Base-by-base conservation (phyloP, 2,113 vertebrate genomes). In the Malurus alboscapulatus region DNA sequence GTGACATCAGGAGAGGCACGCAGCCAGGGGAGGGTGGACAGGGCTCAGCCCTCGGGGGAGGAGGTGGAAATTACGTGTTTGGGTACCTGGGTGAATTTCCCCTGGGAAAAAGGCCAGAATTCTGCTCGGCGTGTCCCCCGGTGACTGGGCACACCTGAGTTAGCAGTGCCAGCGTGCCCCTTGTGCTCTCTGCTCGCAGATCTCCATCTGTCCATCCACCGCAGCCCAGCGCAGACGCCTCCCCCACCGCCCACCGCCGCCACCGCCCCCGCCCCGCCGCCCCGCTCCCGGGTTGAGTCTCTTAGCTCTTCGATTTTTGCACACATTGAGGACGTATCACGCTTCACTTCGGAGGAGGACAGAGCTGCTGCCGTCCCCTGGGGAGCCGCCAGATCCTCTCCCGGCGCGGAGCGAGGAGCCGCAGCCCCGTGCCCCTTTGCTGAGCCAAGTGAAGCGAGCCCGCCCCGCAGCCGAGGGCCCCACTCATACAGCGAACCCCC, bases 271-370 rank as follows among this genome's bases (percentile, higher is more conserved):
- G 6, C 73, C 81, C 38, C 5, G 6, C 63, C 15, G 5, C 75
- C 75, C 87, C 30, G 9, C 16, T 59, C 74, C 89, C 36, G 5
- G 40, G 74, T 51, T 71, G 92, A 94, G 79, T 94, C 96, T 95
- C 79, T 91, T 91, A 85, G 96, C 91, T 95, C 94, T 94, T 95
- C 92, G 79, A 95, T 97, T 97, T 97, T 97, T 97, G 97, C 97
- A 96, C 96, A 96, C 90, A 42, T 42, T 93, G 96, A 95, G 96
- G 96, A 96, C 71, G 74, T 66, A 76, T 66, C 93, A 65, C 45
- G 42, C 94, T 95, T 96, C 51, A 15, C 94, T 95, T 88, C 47
- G n/a, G 90, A 90, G 48, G 94, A 96, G 95, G 96, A 96, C 82
- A 88, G 92, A 94, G 63, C 92, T 25, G 71, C 75, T 9, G 34